Conservation (phyloP, 2,888 invertebrate genomes). For the Cancer borealis region DNA sequence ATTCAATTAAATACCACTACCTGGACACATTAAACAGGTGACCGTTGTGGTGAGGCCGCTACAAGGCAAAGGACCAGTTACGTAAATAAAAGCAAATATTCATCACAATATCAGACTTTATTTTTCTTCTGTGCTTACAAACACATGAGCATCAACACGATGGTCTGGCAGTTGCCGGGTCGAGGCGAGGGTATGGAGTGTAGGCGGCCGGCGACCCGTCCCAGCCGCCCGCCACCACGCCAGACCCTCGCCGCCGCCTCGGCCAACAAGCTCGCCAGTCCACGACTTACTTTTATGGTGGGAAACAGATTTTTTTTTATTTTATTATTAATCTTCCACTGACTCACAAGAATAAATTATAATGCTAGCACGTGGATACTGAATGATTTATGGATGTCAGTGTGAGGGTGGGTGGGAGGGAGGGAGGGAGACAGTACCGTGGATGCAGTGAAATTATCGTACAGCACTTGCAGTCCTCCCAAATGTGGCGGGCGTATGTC, state of each 20-base stretch:
- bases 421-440: not conserved
- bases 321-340: constrained; percentile 50
- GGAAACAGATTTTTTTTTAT: constrained; percentile 58
- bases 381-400: constrained; percentile 44
- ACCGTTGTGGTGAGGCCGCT: not conserved
- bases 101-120: constrained; percentile 74
- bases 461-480: constrained; percentile 26
- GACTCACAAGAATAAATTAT: constrained; percentile 72
- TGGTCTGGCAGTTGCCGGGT: constrained; percentile 57
- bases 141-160: constrained; percentile 75
- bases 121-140: constrained; percentile 74
- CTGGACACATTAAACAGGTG: not conserved
- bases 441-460: not conserved
- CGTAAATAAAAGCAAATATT: constrained; percentile 40
- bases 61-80: not conserved
- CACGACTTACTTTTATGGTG: constrained; percentile 64
- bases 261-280: constrained; percentile 43
- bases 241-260: constrained; percentile 8
- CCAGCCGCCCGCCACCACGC: not conserved
- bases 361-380: constrained; percentile 67
- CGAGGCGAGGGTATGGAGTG: not conserved
- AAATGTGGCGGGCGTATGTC: constrained; percentile 31
- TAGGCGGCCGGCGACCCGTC: not conserved
- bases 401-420: not conserved
- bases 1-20: not conserved